Evolutionary conservation across 2,113 vertebrate genomes (phyloP), one percentile per base, ranked within the genome.

Genomic region (Hemicordylus capensis): DNA sequence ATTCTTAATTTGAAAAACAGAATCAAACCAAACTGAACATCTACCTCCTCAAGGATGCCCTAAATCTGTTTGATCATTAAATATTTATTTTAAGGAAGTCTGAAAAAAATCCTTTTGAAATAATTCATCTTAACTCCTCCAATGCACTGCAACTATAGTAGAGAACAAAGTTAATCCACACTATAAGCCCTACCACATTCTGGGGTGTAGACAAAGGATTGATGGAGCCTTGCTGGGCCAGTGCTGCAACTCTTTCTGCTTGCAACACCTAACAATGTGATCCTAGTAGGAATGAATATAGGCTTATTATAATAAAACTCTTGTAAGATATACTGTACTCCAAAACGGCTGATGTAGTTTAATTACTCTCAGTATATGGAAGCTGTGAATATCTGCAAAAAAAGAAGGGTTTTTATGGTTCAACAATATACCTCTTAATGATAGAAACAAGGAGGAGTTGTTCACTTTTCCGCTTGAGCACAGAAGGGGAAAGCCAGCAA

Each of bases 341-440:
- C n/a, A 37, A 37, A n/a, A 58, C n/a, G 20, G 19, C 37, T 58
- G 34, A 9, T 39, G 34, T 42, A 73, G 42, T 92, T 88, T 89
- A 12, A 0, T 82, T 80, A 87, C 77, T 83, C 73, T 80, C 85
- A 63, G 67, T 92, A 90, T 88, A 79, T 87, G 88, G 90, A 87
- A 87, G 80, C 72, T 89, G 90, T 86, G 92, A 83, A 87, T 89
- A 88, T 87, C 81, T 81, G 73, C 37, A 75, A 80, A 85, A 90
- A 81, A 79, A 88, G 91, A 78, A 88, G 91, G 91, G 69, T 92
- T 80, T 91, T 79, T 91, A 59, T 91, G 88, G 76, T 51, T 85
- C 83, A 77, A 39, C 63, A 93, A 86, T 83, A 89, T 86, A 93
- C 91, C n/a, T 77, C 77, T 67, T 84, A 75, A 14, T 7, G 34